Conservation (phyloP, 2,888 invertebrate genomes). For the Pseudococcus longispinus region DNA sequence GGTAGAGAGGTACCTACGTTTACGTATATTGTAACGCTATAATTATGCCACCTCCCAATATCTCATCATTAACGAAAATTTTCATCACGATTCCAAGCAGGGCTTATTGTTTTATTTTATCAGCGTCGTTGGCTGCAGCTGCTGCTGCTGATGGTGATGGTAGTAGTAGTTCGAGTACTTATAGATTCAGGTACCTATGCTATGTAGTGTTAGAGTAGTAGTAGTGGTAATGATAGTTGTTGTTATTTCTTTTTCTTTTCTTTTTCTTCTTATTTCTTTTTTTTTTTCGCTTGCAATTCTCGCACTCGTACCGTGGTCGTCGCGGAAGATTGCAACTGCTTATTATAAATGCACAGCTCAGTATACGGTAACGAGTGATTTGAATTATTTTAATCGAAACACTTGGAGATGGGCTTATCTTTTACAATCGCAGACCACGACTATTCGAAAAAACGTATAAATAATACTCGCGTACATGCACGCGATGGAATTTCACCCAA, state of each 20-base stretch:
- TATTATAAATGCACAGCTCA: constrained; percentile 34
- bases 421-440: constrained; percentile 56
- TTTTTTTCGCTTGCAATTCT: constrained; percentile 17
- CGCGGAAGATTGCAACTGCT: constrained; percentile 53
- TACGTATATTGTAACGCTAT: neutral
- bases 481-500: constrained; percentile 55
- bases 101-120: constrained; percentile 25
- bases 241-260: neutral
- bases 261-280: neutral
- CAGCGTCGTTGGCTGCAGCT: neutral
- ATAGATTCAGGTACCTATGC: neutral
- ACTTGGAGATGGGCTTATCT: constrained; percentile 56
- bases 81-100: constrained; percentile 44
- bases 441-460: constrained; percentile 53
- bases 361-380: constrained; percentile 49
- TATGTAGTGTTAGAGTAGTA: neutral
- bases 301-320: constrained; percentile 16
- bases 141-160: neutral
- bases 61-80: constrained; percentile 53
- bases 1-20: neutral
- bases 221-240: constrained; percentile 25
- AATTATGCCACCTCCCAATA: constrained; percentile 32
- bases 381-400: constrained; percentile 56
- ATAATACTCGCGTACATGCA: constrained; percentile 52
- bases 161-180: too few relatives aligned